These are phyloP conservation scores for Tetragonisca angustula DNA, from an alignment of 2,888 invertebrate species.

Conservation along the genomic window DNA sequence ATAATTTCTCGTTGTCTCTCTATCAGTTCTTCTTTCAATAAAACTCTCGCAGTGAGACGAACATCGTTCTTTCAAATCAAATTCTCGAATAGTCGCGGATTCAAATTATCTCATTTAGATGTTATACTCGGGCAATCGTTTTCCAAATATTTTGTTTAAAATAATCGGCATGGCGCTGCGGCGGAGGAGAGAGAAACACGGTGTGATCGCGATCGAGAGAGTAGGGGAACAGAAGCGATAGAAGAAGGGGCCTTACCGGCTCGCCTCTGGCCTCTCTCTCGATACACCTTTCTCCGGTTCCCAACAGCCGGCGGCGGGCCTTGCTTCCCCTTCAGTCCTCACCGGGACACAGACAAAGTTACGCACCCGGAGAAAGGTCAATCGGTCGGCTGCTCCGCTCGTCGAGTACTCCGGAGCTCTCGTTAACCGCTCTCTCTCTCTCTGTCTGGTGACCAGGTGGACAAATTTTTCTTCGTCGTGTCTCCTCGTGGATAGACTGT, in stretches of 20 bases:
- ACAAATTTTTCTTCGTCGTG: constrained; percentile 26
- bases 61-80: background rate
- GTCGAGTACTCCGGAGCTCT: constrained; percentile 57
- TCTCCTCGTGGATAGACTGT: background rate
- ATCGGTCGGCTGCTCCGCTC: constrained; percentile 69
- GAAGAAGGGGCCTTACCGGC: constrained; percentile 64
- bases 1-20: no score
- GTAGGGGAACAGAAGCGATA: constrained; percentile 45
- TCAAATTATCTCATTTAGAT: background rate
- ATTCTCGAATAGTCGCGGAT: background rate
- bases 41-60: no score
- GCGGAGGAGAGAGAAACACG: constrained; percentile 26
- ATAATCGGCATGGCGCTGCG: background rate
- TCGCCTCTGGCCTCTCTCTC: constrained; percentile 70
- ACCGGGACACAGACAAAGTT: constrained; percentile 80
- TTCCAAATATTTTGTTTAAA: background rate
- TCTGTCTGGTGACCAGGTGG: constrained; percentile 62
- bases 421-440: constrained; percentile 24
- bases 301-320: constrained; percentile 74
- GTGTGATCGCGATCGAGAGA: background rate
- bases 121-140: background rate
- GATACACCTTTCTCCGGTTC: constrained; percentile 80
- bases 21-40: no score
- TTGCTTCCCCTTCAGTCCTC: constrained; percentile 79
- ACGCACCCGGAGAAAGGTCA: constrained; percentile 77